Conservation (phyloP, 1,140 invertebrate species). For the Homarus americanus region DNA sequence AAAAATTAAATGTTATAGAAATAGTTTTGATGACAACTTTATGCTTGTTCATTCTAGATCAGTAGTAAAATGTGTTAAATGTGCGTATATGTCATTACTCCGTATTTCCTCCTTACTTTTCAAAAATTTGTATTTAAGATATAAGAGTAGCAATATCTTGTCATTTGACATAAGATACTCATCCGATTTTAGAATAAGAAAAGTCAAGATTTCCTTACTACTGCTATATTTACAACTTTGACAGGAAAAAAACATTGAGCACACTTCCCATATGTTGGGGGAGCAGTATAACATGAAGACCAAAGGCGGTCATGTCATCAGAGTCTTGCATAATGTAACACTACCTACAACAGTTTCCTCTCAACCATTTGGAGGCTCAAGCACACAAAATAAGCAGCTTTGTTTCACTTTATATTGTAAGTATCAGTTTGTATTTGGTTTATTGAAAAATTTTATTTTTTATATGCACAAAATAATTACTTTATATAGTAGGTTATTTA, state of each 20-base stretch:
- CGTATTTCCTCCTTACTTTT: slow-evolving; percentile 15
- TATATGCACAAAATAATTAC: slow-evolving; percentile 50
- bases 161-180: slow-evolving; percentile 39
- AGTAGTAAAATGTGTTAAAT: slow-evolving; percentile 47
- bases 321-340: slow-evolving; percentile 31
- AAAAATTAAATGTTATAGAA: slow-evolving; percentile 54
- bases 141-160: slow-evolving; percentile 15
- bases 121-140: slow-evolving; percentile 17
- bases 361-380: background rate
- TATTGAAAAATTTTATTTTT: slow-evolving; percentile 52
- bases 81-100: slow-evolving; percentile 26
- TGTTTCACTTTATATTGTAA: background rate
- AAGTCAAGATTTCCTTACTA: slow-evolving; percentile 27
- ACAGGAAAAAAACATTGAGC: slow-evolving; percentile 22
- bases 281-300: background rate
- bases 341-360: background rate
- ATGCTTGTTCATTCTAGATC: slow-evolving; percentile 52
- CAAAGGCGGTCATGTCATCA: background rate
- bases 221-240: slow-evolving; percentile 34
- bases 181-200: slow-evolving; percentile 16
- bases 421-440: slow-evolving; percentile 38
- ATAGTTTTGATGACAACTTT: slow-evolving; percentile 45
- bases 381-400: background rate
- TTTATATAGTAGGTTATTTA: slow-evolving; percentile 41
- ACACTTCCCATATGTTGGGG: background rate